Base-by-base conservation (phyloP, 2,113 vertebrate genomes). In the Electrona antarctica region DNA sequence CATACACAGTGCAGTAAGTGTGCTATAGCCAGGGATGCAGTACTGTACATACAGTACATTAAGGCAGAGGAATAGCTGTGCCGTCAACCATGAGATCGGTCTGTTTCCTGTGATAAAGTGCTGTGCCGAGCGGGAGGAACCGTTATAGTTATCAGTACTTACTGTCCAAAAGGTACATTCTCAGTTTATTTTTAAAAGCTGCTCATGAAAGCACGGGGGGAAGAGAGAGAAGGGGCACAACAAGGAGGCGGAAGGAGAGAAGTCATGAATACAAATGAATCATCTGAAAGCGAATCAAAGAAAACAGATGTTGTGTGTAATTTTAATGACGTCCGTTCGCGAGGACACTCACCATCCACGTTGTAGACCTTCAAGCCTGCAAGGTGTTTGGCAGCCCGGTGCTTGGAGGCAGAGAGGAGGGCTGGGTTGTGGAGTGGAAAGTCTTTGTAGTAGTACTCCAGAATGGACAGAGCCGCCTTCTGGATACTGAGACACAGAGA, bases 361-460 rank as follows among this genome's bases (percentile, higher is more conserved):
- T 93, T 96, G 92, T 97, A 97, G 86, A 98, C 96, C 86, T 97
- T 98, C 69, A 97, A 92, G 45, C 95, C 96, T 0, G 95, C 95
- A 93, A 96, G 94, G 79, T 96, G 95, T 78, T 98, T 97, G 84
- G 95, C 94, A 64, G 95, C 93, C 10, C 94, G 91, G 77, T 96
- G 94, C 77, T 96, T 98, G 54, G 95, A 94, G 76, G 95, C 95
- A 46, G 95, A 95, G 56, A 97, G 88, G 50, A 97, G 92, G 15
- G 94, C 92, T 0, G 97, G 94, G 81, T 98, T 98, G 82, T 97
- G 95, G 74, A 97, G 92, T 1, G 95, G 91, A 86, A 99, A 99
- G 82, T 98, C 97, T 91, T 91, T 94, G 89, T 98, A 97, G 93
- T 98, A 99, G 78, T 95, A 96, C 90, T 98, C 96, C 89, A 99